Base-by-base conservation (phyloP, 35 echinoderm and acorn worm genomes). In the Heliocidaris tuberculata region DNA sequence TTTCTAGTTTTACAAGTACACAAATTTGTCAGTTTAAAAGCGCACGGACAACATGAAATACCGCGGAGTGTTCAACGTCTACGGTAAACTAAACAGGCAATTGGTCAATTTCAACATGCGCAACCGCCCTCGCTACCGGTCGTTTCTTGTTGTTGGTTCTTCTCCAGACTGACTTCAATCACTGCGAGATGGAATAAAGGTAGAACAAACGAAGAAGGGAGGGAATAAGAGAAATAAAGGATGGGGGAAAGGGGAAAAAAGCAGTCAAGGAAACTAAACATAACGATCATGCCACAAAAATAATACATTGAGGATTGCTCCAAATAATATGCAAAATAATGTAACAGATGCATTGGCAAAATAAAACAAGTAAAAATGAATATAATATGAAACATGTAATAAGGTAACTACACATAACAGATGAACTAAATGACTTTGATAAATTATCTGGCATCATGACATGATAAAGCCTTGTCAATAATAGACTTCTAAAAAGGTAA, bases 141-240 rank as follows among this genome's bases (percentile, higher is more conserved):
- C 47, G 96, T 95, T 60, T 97, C 98, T 85, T 96, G 96, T 60
- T 95, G 85, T 93, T 96, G 93, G 88, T 94, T 99, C 88, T 95
- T 96, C 94, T 97, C 94, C 27, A 99, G 96, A 88, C 95, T 97
- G 56, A 99, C 97, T 94, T 99, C 98, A 59, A 97, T 99, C 95
- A 99, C 98, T 99, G 98, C 90, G 29, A 90, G 56, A 93, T 93
- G 86, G 93, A 95, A 96, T 32, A 48, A 52, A 95, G 85, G 94
- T 94, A 32, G 24, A 88, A 86, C 48, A 96, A 93, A 56, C 7
- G 93, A 48, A 96, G 94, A 31, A 27, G 35, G 59, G 60, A 96
- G 48, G 35, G 35, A 94, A 93, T 13, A 47, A 61, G 60, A 86
- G 85, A 48, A 95, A 94, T 42, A 71, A 94, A 90, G 9, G 85